Conservation (phyloP, 1,140 invertebrate genomes). For the Chrysomallon squamiferum region DNA sequence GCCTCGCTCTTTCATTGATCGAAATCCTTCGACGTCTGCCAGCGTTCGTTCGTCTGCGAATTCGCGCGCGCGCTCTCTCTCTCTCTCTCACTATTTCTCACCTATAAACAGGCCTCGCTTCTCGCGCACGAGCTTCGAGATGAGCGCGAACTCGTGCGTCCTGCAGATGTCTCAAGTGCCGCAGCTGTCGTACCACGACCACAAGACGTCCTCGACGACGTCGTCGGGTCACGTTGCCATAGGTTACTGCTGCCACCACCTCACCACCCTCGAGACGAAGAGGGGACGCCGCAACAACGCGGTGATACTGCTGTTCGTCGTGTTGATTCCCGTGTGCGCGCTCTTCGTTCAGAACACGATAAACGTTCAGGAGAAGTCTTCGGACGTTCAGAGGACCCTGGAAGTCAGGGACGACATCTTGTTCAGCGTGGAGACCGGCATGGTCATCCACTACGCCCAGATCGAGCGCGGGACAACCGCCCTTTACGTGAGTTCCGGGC, state of each 20-base stretch:
- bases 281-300: conserved; percentile 26
- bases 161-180: too few species aligned
- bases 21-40: too few species aligned
- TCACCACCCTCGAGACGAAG: conserved; percentile 20
- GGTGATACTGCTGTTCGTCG: conserved; percentile 20
- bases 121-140: too few species aligned
- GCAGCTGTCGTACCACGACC: too few species aligned
- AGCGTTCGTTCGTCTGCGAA: too few species aligned
- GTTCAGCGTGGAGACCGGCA: conserved; percentile 31
- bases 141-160: too few species aligned
- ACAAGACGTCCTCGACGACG: too few species aligned
- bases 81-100: too few species aligned
- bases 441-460: conserved; percentile 37
- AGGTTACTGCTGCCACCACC: not conserved
- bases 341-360: conserved; percentile 28
- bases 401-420: conserved; percentile 12
- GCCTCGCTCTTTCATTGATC: too few species aligned
- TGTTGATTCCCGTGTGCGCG: conserved; percentile 19
- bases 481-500: conserved; percentile 29
- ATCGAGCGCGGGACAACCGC: conserved; percentile 39
- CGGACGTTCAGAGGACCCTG: not conserved
- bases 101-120: too few species aligned
- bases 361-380: conserved; percentile 7
- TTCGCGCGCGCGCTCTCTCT: too few species aligned
- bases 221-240: too few species aligned